These are phyloP conservation scores for Xiphias gladius DNA, from an alignment of 2,113 vertebrate species.

Conservation along the genomic window DNA sequence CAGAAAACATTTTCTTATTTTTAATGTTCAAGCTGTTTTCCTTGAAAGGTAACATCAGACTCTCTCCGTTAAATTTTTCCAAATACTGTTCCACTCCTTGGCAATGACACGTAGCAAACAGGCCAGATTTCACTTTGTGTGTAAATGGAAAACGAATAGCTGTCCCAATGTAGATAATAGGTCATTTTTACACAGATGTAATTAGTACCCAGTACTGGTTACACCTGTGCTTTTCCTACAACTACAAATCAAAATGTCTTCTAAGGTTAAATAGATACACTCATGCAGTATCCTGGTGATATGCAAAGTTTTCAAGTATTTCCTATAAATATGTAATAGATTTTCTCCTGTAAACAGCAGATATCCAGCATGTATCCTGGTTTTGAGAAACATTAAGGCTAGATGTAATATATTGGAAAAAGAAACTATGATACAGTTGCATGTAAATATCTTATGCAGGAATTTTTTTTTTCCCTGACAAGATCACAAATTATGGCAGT, in stretches of 20 bases:
- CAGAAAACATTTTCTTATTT: constrained; percentile 5
- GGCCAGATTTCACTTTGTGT: too few species aligned
- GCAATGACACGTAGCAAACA: not conserved
- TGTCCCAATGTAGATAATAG: not conserved
- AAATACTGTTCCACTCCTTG: constrained; percentile 4
- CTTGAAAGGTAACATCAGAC: not conserved
- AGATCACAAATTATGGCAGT: too few species aligned
- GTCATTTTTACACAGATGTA: not conserved
- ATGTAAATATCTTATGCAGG: too few species aligned
- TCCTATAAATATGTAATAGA: not conserved
- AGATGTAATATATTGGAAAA: not conserved
- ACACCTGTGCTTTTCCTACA: not conserved
- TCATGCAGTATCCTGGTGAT: not conserved
- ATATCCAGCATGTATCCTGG: not conserved
- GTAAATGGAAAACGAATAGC: too few species aligned
- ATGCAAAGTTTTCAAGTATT: not conserved
- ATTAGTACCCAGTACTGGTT: not conserved
- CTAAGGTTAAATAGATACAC: not conserved
- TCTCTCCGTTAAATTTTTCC: not conserved
- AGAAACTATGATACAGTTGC: not conserved
- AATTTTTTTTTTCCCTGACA: too few species aligned
- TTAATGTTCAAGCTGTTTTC: not conserved
- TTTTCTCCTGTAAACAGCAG: not conserved
- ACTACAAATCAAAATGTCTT: not conserved
- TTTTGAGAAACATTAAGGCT: not conserved